Evolutionary conservation across 2,888 invertebrate species (phyloP).

Genomic region (Erebia ligea): DNA sequence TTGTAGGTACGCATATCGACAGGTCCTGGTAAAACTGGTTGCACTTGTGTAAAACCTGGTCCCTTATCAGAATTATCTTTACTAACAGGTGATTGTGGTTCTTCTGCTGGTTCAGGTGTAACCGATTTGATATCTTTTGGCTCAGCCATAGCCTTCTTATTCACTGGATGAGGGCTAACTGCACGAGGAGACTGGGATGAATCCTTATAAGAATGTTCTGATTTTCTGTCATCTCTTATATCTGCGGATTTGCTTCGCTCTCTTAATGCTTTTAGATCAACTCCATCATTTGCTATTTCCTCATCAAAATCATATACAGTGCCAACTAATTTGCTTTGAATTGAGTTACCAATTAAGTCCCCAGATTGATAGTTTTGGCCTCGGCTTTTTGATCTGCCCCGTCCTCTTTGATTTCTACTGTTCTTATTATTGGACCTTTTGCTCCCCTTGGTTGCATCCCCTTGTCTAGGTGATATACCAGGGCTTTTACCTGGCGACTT

Average conservation of each 20-base stretch:
- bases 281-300: conserved; percentile 89
- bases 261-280: conserved; percentile 90
- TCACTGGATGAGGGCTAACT: conserved; percentile 74
- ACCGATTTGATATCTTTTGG: conserved; percentile 38
- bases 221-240: conserved; percentile 83
- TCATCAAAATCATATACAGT: conserved; percentile 95
- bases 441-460: conserved; percentile 69
- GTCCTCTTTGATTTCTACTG: conserved; percentile 73
- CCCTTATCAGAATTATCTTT: conserved; percentile 50
- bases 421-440: conserved; percentile 68
- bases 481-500: conserved; percentile 89
- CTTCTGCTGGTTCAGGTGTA: conserved; percentile 64
- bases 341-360: conserved; percentile 85
- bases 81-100: conserved; percentile 52
- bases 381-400: conserved; percentile 78
- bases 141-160: conserved; percentile 57
- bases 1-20: conserved; percentile 96
- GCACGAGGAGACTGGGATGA: conserved; percentile 83
- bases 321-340: conserved; percentile 91
- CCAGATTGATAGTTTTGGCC: conserved; percentile 64
- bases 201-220: conserved; percentile 80
- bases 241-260: conserved; percentile 91
- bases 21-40: conserved; percentile 91
- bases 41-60: conserved; percentile 80
- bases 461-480: conserved; percentile 87